phyloP scores from a whole-genome alignment of 1,140 invertebrate species.

The Leucophenga varia region DNA sequence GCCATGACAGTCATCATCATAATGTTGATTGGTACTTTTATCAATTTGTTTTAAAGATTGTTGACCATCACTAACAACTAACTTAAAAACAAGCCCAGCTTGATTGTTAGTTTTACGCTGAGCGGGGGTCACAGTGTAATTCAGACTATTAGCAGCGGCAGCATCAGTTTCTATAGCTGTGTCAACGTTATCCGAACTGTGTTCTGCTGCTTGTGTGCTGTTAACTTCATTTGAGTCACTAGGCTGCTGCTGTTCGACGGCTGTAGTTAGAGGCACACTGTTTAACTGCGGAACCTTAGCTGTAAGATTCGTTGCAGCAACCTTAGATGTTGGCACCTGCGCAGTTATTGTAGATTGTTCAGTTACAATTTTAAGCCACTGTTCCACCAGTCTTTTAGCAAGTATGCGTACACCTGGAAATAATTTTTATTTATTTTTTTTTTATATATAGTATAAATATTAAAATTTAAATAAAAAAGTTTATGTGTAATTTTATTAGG shows the following conservation, averaged over 20 bases:
- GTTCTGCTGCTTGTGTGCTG: too few relatives aligned
- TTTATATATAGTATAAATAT: too few relatives aligned
- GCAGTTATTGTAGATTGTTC: slow-evolving; percentile 22
- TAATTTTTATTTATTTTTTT: slow-evolving; percentile 18
- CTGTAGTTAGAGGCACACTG: background rate
- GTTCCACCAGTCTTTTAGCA: slow-evolving; percentile 80
- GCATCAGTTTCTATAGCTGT: slow-evolving; percentile 21
- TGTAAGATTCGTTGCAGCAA: too few relatives aligned
- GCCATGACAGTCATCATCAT: too few relatives aligned
- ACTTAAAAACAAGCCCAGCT: slow-evolving; percentile 62
- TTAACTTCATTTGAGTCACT: slow-evolving; percentile 10
- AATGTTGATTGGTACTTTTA: too few relatives aligned
- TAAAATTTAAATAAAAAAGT: too few relatives aligned
- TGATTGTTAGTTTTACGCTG: slow-evolving; percentile 33
- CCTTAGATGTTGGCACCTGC: background rate
- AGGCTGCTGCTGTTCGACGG: background rate
- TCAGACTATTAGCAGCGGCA: slow-evolving; percentile 19
- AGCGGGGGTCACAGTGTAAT: slow-evolving; percentile 39
- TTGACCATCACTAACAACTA: slow-evolving; percentile 73
- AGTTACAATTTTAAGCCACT: slow-evolving; percentile 85
- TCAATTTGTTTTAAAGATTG: slow-evolving; percentile 62
- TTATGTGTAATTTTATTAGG: too few relatives aligned
- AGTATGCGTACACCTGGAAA: slow-evolving; percentile 69
- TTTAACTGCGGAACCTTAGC: too few relatives aligned
- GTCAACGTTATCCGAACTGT: slow-evolving; percentile 29